A percentile compares a stretch with the other conserved stretches of the same genome.
phyloP scores from a whole-genome alignment of 2,797 vertebrate genomes.

The Hypotaenidia okinawae region DNA sequence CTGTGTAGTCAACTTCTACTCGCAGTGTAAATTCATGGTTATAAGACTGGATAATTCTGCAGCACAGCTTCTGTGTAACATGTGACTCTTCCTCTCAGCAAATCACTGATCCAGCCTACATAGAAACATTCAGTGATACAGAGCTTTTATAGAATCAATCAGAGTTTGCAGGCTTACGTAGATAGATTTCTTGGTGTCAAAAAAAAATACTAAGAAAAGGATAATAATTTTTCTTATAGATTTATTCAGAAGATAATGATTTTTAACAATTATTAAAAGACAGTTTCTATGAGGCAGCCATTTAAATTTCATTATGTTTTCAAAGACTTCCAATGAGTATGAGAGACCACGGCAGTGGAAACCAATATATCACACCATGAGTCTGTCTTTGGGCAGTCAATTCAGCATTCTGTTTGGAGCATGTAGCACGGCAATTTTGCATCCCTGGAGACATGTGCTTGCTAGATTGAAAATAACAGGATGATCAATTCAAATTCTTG shows the following conservation, averaged over 20 bases:
- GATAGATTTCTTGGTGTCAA: background rate
- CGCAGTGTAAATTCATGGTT: background rate
- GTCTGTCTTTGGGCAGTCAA: background rate
- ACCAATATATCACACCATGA: background rate
- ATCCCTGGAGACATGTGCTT: background rate
- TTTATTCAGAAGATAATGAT: slow-evolving; percentile 21
- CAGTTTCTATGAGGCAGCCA: background rate
- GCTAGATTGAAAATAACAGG: background rate
- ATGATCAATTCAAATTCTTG: background rate
- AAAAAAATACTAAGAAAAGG: slow-evolving; percentile 5
- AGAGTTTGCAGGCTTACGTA: background rate
- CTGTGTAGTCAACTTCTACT: background rate
- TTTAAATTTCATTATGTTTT: slow-evolving; percentile 37
- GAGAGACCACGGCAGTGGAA: background rate
- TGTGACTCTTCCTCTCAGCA: background rate
- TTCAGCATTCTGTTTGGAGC: background rate
- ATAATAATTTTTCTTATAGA: background rate
- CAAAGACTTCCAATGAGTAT: background rate
- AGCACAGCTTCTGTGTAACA: background rate
- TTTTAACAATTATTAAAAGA: slow-evolving; percentile 32
- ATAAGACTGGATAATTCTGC: background rate
- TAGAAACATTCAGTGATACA: background rate
- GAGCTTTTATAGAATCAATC: background rate
- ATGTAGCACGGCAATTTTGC: background rate
- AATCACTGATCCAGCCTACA: background rate